phyloP scores from a whole-genome alignment of 2,888 invertebrate genomes.

The Homarus gammarus region DNA sequence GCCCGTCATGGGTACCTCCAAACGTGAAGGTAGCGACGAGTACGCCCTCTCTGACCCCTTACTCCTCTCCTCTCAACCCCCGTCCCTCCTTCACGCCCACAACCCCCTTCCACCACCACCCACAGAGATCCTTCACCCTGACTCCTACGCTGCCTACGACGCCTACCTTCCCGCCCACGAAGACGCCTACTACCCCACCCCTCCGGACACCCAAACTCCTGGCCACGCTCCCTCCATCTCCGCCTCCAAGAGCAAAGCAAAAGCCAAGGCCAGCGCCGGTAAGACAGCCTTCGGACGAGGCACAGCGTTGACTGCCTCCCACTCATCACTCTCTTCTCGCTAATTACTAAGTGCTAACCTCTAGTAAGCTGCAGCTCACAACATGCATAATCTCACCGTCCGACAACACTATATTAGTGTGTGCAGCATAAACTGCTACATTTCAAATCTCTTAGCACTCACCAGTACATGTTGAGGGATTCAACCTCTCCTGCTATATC shows the following conservation, averaged over 20 bases:
- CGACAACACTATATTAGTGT: not conserved
- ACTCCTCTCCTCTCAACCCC: slow-evolving; percentile 26
- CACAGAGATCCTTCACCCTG: slow-evolving; percentile 31
- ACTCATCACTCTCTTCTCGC: slow-evolving; percentile 7
- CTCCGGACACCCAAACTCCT: slow-evolving; percentile 57
- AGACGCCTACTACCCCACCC: slow-evolving; percentile 64
- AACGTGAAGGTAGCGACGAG: slow-evolving; percentile 67
- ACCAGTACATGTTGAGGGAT: not conserved
- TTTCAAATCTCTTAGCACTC: not conserved
- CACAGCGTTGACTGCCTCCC: slow-evolving; percentile 13
- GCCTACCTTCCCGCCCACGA: slow-evolving; percentile 67
- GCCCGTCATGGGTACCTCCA: slow-evolving; percentile 52
- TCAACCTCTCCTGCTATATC: not conserved
- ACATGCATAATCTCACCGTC: not conserved
- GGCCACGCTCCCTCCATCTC: slow-evolving; percentile 50
- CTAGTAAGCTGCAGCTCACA: not conserved
- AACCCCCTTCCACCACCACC: slow-evolving; percentile 40
- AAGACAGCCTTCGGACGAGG: slow-evolving; percentile 44
- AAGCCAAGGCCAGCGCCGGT: slow-evolving; percentile 66
- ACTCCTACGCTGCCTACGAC: slow-evolving; percentile 45
- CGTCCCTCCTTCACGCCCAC: slow-evolving; percentile 40
- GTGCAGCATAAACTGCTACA: not conserved
- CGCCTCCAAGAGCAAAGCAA: slow-evolving; percentile 55
- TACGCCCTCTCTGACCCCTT: slow-evolving; percentile 41
- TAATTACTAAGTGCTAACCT: slow-evolving; percentile 18